These are phyloP conservation scores for Drosophila bunnanda DNA, from an alignment of 2,888 invertebrate species.

Conservation along the genomic window DNA sequence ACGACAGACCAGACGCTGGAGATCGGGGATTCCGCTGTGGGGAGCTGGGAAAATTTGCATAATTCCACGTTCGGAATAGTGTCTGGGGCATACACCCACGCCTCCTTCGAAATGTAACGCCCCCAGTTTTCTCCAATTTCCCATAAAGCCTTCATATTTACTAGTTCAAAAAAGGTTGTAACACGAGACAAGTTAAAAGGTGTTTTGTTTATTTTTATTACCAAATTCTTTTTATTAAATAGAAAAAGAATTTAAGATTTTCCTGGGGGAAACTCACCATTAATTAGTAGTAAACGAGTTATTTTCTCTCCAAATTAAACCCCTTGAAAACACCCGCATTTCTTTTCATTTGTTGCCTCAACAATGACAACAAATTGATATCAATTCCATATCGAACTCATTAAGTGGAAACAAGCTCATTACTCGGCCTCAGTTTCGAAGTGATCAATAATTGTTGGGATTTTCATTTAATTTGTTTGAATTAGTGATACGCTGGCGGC, in stretches of 20 bases:
- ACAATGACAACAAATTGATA: conserved; percentile 79
- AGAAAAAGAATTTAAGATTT: background rate
- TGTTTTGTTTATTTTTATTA: background rate
- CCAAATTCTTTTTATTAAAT: background rate
- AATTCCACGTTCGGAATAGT: conserved; percentile 69
- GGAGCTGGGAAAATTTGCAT: conserved; percentile 64
- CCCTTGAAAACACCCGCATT: conserved; percentile 64
- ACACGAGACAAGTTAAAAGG: background rate
- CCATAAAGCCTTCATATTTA: conserved; percentile 4
- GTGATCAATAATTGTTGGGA: conserved; percentile 75
- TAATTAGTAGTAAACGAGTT: background rate
- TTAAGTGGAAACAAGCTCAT: conserved; percentile 69
- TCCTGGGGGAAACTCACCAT: background rate
- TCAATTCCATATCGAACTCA: conserved; percentile 54
- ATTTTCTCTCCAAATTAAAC: too few species aligned
- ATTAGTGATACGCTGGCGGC: conserved; percentile 64
- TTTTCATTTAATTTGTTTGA: conserved; percentile 78
- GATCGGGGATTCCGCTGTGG: conserved; percentile 36
- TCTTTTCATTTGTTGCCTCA: conserved; percentile 64
- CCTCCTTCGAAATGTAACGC: conserved; percentile 33
- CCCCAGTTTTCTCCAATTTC: conserved; percentile 15
- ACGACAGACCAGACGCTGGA: conserved; percentile 58
- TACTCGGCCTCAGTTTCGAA: conserved; percentile 26
- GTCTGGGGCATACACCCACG: conserved; percentile 64
- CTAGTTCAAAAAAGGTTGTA: conserved; percentile 5